Percentiles rank a stretch among this genome's conserved stretches.
Conservation (phyloP, 2,113 vertebrate species). For the Actenoides hombroni region DNA sequence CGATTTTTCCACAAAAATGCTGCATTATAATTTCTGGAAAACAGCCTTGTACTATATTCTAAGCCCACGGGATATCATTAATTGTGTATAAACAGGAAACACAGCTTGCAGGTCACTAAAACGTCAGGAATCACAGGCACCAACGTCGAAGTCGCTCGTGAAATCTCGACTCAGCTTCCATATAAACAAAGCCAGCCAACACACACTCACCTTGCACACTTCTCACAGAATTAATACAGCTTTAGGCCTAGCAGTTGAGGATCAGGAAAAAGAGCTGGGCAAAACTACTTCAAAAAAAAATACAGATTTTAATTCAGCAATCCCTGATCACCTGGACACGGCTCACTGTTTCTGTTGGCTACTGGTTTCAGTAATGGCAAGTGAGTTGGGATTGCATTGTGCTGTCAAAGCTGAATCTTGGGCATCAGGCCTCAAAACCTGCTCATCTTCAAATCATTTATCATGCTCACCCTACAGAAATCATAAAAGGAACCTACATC, state of each 20-base stretch:
- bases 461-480: not conserved
- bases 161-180: not conserved
- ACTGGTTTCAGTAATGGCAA: not conserved
- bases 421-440: not conserved
- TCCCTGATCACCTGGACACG: not conserved
- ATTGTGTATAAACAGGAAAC: not conserved
- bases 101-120: not conserved
- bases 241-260: not conserved
- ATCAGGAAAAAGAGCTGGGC: not conserved
- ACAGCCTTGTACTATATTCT: not conserved
- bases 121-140: not conserved
- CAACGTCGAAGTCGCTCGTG: not conserved
- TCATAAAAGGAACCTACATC: accelerated
- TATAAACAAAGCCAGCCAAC: not conserved
- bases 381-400: not conserved
- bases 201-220: not conserved
- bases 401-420: not conserved
- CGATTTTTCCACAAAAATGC: not conserved
- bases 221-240: not conserved
- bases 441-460: not conserved
- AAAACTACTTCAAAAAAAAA: not conserved
- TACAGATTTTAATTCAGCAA: not conserved
- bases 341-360: not conserved
- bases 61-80: not conserved
- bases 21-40: not conserved